These are phyloP conservation scores for Panthera uncia DNA, from an alignment of 2,113 vertebrate genomes.

Conservation along the genomic window DNA sequence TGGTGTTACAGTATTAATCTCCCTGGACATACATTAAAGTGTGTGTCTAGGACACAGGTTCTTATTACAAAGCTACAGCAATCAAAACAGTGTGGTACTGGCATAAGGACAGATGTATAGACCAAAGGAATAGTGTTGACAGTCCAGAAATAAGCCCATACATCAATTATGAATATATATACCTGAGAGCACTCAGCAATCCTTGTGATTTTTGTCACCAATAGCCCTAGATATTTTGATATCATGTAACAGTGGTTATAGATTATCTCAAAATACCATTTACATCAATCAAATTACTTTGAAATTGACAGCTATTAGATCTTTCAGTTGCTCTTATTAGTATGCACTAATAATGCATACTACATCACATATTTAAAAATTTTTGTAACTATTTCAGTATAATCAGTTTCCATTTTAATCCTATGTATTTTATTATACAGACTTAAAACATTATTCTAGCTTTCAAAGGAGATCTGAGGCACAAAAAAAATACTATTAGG, in stretches of 20 bases:
- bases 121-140: not conserved
- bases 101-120: not conserved
- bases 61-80: not conserved
- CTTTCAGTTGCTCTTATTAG: not conserved
- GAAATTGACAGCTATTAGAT: slow-evolving; percentile 28
- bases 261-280: not conserved
- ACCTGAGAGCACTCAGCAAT: not conserved
- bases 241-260: not conserved
- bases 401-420: not conserved
- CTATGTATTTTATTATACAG: not conserved
- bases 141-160: not conserved
- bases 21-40: not conserved
- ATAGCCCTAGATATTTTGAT: not conserved
- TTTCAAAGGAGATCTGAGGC: not conserved
- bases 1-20: not conserved
- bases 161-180: not conserved
- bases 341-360: not conserved
- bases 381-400: not conserved
- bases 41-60: not conserved
- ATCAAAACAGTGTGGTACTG: not conserved
- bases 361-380: not conserved
- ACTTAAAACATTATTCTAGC: not conserved
- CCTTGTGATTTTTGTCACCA: not conserved
- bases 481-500: not conserved
- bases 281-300: not conserved